Base-by-base conservation (phyloP, 2,797 vertebrate genomes). In the Arrhamphus sclerolepis region DNA sequence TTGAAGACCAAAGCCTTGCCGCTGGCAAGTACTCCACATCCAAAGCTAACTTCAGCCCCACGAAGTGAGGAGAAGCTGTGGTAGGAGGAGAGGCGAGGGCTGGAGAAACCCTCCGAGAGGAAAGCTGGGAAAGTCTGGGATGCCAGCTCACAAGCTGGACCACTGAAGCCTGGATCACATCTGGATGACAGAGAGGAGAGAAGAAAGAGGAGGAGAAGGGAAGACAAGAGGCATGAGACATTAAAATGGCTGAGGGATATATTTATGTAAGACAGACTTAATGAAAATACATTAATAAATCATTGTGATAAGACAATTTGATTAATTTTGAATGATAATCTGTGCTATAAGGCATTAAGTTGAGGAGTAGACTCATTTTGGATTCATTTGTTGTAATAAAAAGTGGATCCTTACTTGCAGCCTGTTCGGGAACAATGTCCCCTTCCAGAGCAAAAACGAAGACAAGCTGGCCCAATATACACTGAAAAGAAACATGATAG, bases 1-100 rank as follows among this genome's bases (percentile, higher is more conserved):
- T 97, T 98, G 89, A 99, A 98, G 77, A 99, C 96, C 78, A 99
- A 84, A 17, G 98, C 96, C 82, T 99, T 99, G n/a, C 97, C 96
- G 0, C 96, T 98, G 76, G 97, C 96, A 73, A 99, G 92, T 41
- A 99, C 97, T 0, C 98, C 97, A 0, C 98, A 99, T 56, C 95
- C 94, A 0, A 99, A 99, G 89, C 96, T 98, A 89, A 99, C 94
- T 91, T 98, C 96, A 7, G 96, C 97, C 19, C 98, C 98, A 0
- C 96, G 94, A 61, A 99, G 93, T 40, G 96, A 98, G 70, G 96
- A 97, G 81, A 98, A 99, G 77, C 96, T 98, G 88, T 97, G 96
- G 84, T 98, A 98, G 60, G 96, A 98, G 21, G 98, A 98, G 68
- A 99, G 96, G 31, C 96, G 94, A 0, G 95, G 92, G 80, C 89